phyloP scores from a whole-genome alignment of 2,113 vertebrate genomes.

The Sinocyclocheilus anophthalmus region DNA sequence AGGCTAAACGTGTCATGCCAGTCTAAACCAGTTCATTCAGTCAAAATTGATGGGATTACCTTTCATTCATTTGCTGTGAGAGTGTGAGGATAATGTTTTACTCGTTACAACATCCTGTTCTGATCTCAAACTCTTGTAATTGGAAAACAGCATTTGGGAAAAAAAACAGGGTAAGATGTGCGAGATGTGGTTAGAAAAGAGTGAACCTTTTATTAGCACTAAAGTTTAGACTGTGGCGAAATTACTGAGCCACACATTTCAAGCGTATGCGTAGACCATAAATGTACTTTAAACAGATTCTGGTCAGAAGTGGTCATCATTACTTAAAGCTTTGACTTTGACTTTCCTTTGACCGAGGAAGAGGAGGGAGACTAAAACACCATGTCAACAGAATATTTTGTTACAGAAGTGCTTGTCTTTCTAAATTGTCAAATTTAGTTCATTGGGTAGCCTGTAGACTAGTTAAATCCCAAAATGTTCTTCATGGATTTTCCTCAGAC shows the following conservation, averaged over 20 bases:
- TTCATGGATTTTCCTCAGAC: not conserved
- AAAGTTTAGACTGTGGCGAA: constrained; percentile 35
- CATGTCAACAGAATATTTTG: too few species aligned
- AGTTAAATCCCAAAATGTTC: not conserved
- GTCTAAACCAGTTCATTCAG: constrained; percentile 25
- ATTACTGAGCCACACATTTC: constrained; percentile 41
- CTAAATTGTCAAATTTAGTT: not conserved
- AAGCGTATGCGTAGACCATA: constrained; percentile 18
- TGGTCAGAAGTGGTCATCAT: constrained; percentile 18
- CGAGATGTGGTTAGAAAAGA: constrained; percentile 3
- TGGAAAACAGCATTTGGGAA: constrained; percentile 62
- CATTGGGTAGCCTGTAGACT: not conserved
- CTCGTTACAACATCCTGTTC: constrained; percentile 55
- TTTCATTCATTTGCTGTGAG: constrained; percentile 34
- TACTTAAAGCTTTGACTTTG: constrained; percentile 7
- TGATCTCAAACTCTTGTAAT: constrained; percentile 61
- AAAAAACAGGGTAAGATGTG: constrained; percentile 51
- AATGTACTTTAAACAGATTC: constrained; percentile 34
- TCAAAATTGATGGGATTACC: constrained; percentile 65
- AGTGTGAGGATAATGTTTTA: constrained; percentile 63
- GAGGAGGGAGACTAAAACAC: too few species aligned
- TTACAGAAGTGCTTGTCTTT: too few species aligned
- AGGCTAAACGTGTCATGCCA: not conserved
- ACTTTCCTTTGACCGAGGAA: too few species aligned
- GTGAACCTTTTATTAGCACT: constrained; percentile 15